A percentile compares a stretch with the other conserved stretches of the same genome.
Evolutionary conservation across 1,140 invertebrate genomes (phyloP).

Genomic region (Philotrypesis tridentata): DNA sequence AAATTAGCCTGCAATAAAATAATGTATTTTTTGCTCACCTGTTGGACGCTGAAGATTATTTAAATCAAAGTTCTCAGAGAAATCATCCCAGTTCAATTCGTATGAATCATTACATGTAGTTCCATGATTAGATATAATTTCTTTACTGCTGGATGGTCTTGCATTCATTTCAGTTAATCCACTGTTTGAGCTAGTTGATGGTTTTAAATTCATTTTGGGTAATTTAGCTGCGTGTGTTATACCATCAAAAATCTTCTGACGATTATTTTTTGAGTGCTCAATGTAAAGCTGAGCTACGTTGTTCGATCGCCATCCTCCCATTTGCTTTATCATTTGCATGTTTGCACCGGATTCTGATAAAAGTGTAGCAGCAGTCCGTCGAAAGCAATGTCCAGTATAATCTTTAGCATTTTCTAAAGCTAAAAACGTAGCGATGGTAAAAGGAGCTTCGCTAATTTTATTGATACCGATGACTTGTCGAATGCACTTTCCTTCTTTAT

Average conservation of each 20-base stretch:
- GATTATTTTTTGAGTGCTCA: constrained; percentile 43
- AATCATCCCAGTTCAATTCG: neutral
- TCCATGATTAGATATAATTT: neutral
- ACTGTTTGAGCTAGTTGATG: too few relatives aligned
- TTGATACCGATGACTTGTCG: too few relatives aligned
- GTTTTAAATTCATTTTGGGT: neutral
- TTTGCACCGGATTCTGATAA: constrained; percentile 47
- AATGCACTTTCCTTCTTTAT: too few relatives aligned
- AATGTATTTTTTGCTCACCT: too few relatives aligned
- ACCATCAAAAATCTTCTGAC: constrained; percentile 40
- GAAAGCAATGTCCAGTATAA: constrained; percentile 46
- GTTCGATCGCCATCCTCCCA: constrained; percentile 37
- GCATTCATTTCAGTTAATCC: too few relatives aligned
- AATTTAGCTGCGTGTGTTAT: constrained; percentile 29
- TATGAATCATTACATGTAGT: neutral
- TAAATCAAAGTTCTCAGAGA: neutral
- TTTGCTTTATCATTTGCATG: constrained; percentile 33
- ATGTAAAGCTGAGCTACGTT: constrained; percentile 43
- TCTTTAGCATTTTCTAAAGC: neutral
- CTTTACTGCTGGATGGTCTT: neutral
- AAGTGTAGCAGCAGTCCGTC: constrained; percentile 44
- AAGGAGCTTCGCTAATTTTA: neutral
- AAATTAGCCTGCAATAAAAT: too few relatives aligned
- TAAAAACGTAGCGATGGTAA: neutral
- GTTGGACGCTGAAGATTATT: too few relatives aligned